Evolutionary conservation across 2,797 vertebrate species (phyloP).

Genomic region (Diceros bicornis): DNA sequence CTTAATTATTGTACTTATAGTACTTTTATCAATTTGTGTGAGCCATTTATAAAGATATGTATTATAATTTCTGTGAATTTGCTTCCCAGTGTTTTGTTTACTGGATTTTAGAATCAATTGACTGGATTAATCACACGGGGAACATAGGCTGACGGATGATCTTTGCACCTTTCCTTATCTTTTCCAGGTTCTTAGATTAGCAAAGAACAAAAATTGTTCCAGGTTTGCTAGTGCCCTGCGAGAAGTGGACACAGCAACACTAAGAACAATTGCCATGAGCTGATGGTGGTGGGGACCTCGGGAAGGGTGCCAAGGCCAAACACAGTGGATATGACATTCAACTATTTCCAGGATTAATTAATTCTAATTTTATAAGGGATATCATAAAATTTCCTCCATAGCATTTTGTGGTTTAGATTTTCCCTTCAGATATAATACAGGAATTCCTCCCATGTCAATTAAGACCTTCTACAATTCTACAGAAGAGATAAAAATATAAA

Average conservation of each 20-base stretch:
- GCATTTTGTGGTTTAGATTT: background rate
- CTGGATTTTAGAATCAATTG: slow-evolving; percentile 18
- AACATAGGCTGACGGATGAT: background rate
- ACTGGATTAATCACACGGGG: background rate
- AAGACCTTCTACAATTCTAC: background rate
- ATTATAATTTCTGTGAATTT: slow-evolving; percentile 45
- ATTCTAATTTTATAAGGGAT: background rate
- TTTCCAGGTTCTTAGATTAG: slow-evolving; percentile 19
- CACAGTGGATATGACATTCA: background rate
- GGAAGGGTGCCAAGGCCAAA: background rate
- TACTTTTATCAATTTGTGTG: background rate
- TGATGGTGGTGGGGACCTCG: background rate
- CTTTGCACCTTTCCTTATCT: background rate
- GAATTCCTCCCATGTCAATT: background rate
- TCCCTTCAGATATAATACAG: background rate
- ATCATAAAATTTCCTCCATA: background rate
- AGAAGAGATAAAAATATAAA: slow-evolving; percentile 14
- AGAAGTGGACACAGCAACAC: background rate
- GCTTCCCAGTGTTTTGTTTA: slow-evolving; percentile 1
- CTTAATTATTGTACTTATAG: slow-evolving; percentile 21
- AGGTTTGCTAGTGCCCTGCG: background rate
- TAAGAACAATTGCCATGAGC: background rate
- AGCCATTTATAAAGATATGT: background rate
- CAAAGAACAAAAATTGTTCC: background rate
- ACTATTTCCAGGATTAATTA: background rate